Evolutionary conservation across 2,888 invertebrate species (phyloP).

Genomic region (Hyles lineata): DNA sequence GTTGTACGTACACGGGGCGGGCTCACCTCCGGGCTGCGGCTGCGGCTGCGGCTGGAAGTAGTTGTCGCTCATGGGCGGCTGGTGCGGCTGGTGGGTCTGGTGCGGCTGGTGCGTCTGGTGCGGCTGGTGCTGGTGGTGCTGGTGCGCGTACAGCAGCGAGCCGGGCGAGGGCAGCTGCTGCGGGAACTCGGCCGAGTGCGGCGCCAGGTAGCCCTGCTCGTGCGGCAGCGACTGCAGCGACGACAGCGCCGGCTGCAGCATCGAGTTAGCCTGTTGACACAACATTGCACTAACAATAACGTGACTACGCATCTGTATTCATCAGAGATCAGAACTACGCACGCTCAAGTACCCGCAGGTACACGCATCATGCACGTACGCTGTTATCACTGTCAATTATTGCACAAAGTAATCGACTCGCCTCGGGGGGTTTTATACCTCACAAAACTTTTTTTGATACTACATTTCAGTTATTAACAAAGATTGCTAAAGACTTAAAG

Average conservation of each 20-base stretch:
- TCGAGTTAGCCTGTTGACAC: conserved; percentile 48
- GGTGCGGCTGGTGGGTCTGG: conserved; percentile 33
- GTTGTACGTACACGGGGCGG: background rate
- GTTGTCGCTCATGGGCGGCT: conserved; percentile 23
- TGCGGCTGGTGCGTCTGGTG: conserved; percentile 42
- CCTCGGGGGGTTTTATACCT: no score
- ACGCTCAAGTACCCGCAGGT: no score
- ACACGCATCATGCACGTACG: no score
- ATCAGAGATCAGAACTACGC: background rate
- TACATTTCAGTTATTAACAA: no score
- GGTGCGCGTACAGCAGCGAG: conserved; percentile 56
- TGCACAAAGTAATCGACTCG: no score
- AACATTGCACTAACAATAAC: background rate
- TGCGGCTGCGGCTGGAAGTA: background rate
- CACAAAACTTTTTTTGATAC: no score
- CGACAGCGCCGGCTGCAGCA: conserved; percentile 50
- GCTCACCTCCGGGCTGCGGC: background rate
- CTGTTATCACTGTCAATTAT: no score
- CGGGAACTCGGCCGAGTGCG: conserved; percentile 48
- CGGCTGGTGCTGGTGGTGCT: conserved; percentile 55
- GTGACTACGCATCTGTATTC: background rate
- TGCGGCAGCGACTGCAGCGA: conserved; percentile 53
- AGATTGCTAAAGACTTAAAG: no score
- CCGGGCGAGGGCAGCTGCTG: conserved; percentile 55
- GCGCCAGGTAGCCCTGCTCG: conserved; percentile 58